These are phyloP conservation scores for Pampusana beccarii DNA, from an alignment of 2,113 vertebrate genomes.

Conservation along the genomic window DNA sequence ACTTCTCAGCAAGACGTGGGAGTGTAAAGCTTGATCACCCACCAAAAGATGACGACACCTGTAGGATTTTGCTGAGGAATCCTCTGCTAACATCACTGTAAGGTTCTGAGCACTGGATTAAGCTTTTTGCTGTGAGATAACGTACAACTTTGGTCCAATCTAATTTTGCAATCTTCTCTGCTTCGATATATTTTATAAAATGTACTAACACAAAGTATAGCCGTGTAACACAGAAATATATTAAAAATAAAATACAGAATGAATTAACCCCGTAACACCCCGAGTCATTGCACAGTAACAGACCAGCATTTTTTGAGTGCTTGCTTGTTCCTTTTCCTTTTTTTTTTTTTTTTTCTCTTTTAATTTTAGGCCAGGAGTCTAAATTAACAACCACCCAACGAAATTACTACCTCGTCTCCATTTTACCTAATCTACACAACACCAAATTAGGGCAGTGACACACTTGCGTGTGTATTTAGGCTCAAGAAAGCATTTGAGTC, in stretches of 20 bases:
- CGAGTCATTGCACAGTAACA: neutral
- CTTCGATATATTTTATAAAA: neutral
- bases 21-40: fast-evolving
- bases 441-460: neutral
- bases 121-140: neutral
- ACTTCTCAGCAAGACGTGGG: neutral
- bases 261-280: neutral
- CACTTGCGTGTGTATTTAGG: neutral
- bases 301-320: neutral
- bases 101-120: neutral
- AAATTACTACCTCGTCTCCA: neutral
- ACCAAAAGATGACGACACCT: neutral
- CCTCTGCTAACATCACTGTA: neutral
- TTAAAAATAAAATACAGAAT: no score
- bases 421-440: neutral
- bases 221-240: neutral
- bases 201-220: fast-evolving
- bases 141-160: neutral
- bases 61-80: neutral
- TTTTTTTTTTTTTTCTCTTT: neutral
- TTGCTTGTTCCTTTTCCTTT: neutral
- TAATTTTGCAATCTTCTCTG: neutral
- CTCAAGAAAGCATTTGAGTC: neutral
- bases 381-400: neutral
- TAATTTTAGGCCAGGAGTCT: neutral